These are phyloP conservation scores for Stenopsyche tienmushanensis DNA, from an alignment of 1,140 invertebrate genomes.

Conservation along the genomic window DNA sequence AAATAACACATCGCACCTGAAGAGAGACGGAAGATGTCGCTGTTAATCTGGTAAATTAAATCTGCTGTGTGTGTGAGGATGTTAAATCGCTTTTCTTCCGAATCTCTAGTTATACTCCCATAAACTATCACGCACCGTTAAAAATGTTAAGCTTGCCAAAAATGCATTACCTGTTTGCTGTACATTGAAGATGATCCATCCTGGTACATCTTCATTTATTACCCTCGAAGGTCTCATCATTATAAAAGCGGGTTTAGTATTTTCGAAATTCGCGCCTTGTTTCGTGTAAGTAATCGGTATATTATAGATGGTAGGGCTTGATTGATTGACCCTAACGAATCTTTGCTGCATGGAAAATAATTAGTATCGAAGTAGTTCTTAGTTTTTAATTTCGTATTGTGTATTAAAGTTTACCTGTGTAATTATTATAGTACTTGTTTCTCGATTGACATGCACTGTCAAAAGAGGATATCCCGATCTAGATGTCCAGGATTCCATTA, in stretches of 20 bases:
- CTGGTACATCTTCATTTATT: not conserved
- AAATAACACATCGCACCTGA: too few species aligned
- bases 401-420: not conserved
- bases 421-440: not conserved
- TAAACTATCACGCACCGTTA: too few species aligned
- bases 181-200: conserved; percentile 16
- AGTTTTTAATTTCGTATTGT: too few species aligned
- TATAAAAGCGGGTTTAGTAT: not conserved
- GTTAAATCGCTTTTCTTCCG: too few species aligned
- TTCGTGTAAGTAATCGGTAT: conserved; percentile 10
- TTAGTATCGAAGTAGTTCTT: too few species aligned
- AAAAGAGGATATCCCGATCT: not conserved
- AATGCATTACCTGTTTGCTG: conserved; percentile 17
- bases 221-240: not conserved
- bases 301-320: not conserved
- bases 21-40: too few species aligned
- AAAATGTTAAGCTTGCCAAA: too few species aligned
- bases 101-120: too few species aligned
- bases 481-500: not conserved
- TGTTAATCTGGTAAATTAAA: too few species aligned
- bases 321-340: not conserved
- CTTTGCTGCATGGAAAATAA: not conserved
- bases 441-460: not conserved
- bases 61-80: too few species aligned
- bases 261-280: not conserved